phyloP scores from a whole-genome alignment of 2,113 vertebrate species.

The Pongo abelii region DNA sequence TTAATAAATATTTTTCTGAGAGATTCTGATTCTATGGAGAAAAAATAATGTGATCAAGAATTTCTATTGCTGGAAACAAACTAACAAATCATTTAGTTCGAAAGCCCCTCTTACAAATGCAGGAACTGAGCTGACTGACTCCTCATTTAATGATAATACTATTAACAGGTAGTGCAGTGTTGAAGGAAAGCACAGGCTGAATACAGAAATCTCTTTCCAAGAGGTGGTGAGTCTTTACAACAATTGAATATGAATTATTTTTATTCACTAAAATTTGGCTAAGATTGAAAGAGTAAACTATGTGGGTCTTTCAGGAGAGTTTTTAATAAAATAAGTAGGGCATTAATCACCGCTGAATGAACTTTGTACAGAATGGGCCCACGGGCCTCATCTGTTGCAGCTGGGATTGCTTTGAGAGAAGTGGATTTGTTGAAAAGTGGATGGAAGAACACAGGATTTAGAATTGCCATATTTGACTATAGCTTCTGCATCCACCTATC shows the following conservation, averaged over 20 bases:
- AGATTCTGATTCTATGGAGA: neutral
- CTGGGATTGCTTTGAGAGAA: neutral
- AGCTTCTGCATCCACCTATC: neutral
- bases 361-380: accelerated
- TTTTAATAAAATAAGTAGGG: neutral
- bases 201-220: neutral
- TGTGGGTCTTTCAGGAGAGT: neutral
- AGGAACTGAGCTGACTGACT: neutral
- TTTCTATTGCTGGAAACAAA: neutral
- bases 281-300: neutral
- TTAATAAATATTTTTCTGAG: neutral
- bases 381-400: neutral
- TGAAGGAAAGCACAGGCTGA: neutral
- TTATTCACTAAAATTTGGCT: neutral
- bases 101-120: neutral
- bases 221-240: neutral
- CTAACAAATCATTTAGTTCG: neutral
- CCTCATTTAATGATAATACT: neutral
- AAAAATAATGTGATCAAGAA: neutral
- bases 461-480: neutral
- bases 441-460: neutral
- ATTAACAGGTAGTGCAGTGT: neutral
- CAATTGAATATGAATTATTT: neutral
- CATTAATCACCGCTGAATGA: neutral
- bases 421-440: neutral